These are phyloP conservation scores for Bombus huntii DNA, from an alignment of 1,140 invertebrate species.

Conservation along the genomic window DNA sequence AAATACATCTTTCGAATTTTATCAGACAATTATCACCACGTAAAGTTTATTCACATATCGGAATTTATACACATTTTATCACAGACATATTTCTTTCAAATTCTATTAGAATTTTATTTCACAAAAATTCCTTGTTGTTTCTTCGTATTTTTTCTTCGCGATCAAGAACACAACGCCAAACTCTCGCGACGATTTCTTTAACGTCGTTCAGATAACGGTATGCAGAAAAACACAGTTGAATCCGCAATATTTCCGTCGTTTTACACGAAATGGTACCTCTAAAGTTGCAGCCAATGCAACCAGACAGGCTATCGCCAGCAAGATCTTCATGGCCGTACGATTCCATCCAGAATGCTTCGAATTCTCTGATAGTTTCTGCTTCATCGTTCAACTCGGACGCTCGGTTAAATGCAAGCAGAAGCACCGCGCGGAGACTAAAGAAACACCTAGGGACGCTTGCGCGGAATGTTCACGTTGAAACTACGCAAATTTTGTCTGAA, in stretches of 20 bases:
- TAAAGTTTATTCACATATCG: too few species aligned
- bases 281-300: constrained; percentile 37
- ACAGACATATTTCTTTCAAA: neutral
- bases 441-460: constrained; percentile 14
- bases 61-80: neutral
- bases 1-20: neutral
- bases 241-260: constrained; percentile 8
- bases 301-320: constrained; percentile 50
- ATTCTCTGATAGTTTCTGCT: constrained; percentile 1
- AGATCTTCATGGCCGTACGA: constrained; percentile 67
- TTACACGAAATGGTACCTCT: constrained; percentile 61
- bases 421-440: constrained; percentile 15
- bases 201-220: constrained; percentile 31
- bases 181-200: neutral
- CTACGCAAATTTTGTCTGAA: neutral
- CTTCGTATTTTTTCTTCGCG: neutral
- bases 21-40: neutral
- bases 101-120: neutral
- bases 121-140: neutral
- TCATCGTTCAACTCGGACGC: constrained; percentile 1
- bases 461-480: neutral
- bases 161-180: neutral
- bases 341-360: neutral
- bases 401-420: constrained; percentile 4
- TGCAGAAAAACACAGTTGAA: constrained; percentile 26